A percentile compares a stretch with the other conserved stretches of the same genome.
Conservation (phyloP, 2,888 invertebrate species). For the Drosophila vallismaia region DNA sequence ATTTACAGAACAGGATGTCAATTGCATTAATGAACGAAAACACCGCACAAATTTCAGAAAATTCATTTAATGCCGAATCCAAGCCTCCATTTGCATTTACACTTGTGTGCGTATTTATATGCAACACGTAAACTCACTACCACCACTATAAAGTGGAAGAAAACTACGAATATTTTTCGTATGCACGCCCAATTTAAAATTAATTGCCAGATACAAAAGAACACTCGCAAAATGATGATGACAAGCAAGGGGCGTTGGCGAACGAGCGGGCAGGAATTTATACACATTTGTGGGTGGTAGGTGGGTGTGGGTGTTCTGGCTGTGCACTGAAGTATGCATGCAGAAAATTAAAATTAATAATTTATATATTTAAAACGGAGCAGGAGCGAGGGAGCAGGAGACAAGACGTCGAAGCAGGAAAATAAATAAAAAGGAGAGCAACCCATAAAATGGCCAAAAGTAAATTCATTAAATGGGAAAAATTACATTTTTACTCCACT, state of each 20-base stretch:
- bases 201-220: slow-evolving; percentile 82
- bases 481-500: slow-evolving; percentile 19
- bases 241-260: slow-evolving; percentile 22
- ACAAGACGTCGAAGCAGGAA: slow-evolving; percentile 37
- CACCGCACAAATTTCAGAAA: slow-evolving; percentile 5
- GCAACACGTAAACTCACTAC: background rate
- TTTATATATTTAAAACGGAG: slow-evolving; percentile 74
- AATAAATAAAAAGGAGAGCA: slow-evolving; percentile 25
- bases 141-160: slow-evolving; percentile 46
- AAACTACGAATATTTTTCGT: slow-evolving; percentile 78
- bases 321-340: slow-evolving; percentile 78
- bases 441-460: slow-evolving; percentile 20
- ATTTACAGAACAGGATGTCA: slow-evolving; percentile 9
- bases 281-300: slow-evolving; percentile 21
- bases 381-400: slow-evolving; percentile 15
- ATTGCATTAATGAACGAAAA: slow-evolving; percentile 44
- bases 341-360: slow-evolving; percentile 83
- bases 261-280: slow-evolving; percentile 52
- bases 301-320: slow-evolving; percentile 18
- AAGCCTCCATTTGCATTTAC: slow-evolving; percentile 12
- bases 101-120: background rate
- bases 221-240: slow-evolving; percentile 47
- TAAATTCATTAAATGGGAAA: slow-evolving; percentile 39
- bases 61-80: slow-evolving; percentile 50
- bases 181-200: slow-evolving; percentile 82